These are phyloP conservation scores for Calidris pygmaea DNA, from an alignment of 2,113 vertebrate species.

Conservation along the genomic window DNA sequence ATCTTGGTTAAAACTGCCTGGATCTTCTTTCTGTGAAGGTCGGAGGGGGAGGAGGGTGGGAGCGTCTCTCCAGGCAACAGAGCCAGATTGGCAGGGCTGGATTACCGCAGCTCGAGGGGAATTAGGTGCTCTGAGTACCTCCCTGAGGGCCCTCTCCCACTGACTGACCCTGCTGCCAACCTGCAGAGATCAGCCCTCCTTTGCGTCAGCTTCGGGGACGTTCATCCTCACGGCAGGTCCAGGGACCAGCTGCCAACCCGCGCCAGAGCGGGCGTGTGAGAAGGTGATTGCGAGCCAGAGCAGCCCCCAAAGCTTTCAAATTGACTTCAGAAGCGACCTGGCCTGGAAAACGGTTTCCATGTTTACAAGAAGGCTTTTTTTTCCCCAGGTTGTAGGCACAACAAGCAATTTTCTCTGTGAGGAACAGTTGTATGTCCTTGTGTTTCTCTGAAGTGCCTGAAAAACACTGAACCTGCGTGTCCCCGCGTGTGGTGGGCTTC, in stretches of 20 bases:
- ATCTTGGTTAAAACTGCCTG: constrained; percentile 51
- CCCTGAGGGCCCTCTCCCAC: not conserved
- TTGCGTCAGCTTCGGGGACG: not conserved
- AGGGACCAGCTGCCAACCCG: not conserved
- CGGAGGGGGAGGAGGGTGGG: not conserved
- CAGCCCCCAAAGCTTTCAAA: not conserved
- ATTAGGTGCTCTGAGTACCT: not conserved
- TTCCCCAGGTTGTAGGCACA: not conserved
- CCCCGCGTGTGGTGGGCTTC: not conserved
- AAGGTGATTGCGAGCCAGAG: not conserved
- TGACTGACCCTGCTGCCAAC: not conserved
- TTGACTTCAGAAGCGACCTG: not conserved
- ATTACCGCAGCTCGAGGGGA: not conserved
- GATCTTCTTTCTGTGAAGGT: constrained; percentile 26
- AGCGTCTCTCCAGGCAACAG: not conserved
- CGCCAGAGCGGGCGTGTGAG: not conserved
- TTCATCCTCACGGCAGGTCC: not conserved
- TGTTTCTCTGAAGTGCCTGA: not conserved
- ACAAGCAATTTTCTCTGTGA: not conserved
- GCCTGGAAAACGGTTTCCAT: not conserved
- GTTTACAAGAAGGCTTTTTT: not conserved
- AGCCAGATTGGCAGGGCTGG: constrained; percentile 10
- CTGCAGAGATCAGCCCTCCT: not conserved
- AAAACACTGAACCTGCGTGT: not conserved
- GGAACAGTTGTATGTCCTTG: not conserved